Conservation (phyloP, 2,797 vertebrate species). For the Coilia nasus region DNA sequence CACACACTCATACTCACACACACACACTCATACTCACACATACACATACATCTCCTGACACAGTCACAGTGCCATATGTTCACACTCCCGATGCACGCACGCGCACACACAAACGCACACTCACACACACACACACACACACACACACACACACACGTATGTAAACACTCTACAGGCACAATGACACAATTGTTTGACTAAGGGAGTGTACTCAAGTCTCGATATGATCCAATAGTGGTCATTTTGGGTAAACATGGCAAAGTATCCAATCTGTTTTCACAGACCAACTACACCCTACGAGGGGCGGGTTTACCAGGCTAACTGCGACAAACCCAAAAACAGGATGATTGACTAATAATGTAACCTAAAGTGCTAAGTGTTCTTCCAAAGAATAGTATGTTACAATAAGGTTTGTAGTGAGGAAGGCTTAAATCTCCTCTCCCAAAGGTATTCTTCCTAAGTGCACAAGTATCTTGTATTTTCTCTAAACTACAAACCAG, state of each 20-base stretch:
- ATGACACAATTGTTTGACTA: background rate
- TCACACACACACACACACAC: constrained; percentile 30
- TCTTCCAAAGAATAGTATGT: too few relatives aligned
- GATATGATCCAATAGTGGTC: background rate
- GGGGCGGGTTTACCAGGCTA: too few relatives aligned
- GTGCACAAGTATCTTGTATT: too few relatives aligned
- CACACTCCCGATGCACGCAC: background rate
- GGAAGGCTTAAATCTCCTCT: too few relatives aligned
- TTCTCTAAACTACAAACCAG: too few relatives aligned
- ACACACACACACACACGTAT: background rate
- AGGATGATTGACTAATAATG: too few relatives aligned
- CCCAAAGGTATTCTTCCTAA: too few relatives aligned
- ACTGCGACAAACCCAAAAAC: too few relatives aligned
- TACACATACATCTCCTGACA: background rate
- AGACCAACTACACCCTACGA: background rate
- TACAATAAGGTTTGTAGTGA: too few relatives aligned
- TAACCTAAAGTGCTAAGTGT: too few relatives aligned
- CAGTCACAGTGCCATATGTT: background rate
- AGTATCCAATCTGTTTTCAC: background rate
- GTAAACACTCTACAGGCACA: background rate
- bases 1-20: too few relatives aligned
- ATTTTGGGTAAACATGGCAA: background rate
- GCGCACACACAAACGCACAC: constrained; percentile 25
- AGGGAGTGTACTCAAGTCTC: background rate
- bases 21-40: too few relatives aligned